A percentile compares a stretch with the other conserved stretches of the same genome.
Conservation (phyloP, 2,888 invertebrate species). For the Spodoptera littoralis region DNA sequence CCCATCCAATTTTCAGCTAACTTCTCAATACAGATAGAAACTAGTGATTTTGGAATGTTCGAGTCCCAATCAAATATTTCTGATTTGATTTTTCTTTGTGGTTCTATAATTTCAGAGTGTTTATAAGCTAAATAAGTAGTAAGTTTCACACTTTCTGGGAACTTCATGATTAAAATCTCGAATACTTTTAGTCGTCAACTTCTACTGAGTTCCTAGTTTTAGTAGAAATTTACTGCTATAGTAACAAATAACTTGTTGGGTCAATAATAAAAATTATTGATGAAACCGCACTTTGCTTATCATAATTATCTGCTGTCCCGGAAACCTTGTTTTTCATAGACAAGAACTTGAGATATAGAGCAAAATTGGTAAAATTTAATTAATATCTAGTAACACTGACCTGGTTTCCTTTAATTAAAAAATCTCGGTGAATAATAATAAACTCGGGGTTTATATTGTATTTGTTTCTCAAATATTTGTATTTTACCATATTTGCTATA, state of each 20-base stretch:
- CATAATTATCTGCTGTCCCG: constrained; percentile 1
- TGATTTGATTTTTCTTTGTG: constrained; percentile 78
- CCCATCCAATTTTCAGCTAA: constrained; percentile 84
- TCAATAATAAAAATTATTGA: constrained; percentile 16
- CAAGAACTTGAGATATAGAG: background rate
- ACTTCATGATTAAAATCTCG: constrained; percentile 62
- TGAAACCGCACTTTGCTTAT: constrained; percentile 3
- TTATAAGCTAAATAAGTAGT: constrained; percentile 83
- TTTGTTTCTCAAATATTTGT: no score
- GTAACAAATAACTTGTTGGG: constrained; percentile 29
- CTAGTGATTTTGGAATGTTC: constrained; percentile 82
- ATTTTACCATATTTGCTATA: no score
- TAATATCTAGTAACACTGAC: no score
- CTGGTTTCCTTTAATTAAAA: no score
- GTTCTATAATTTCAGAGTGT: constrained; percentile 74
- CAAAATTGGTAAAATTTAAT: constrained; percentile 4
- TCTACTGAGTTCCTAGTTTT: no score
- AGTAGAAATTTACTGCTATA: constrained; percentile 20
- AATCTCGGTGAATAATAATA: no score
- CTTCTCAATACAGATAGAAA: constrained; percentile 82
- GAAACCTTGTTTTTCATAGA: constrained; percentile 40
- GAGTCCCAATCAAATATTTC: constrained; percentile 88
- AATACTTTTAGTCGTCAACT: background rate
- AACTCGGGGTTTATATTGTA: no score
- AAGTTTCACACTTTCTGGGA: constrained; percentile 77